Percentiles rank a stretch among this genome's conserved stretches.
These are phyloP conservation scores for Galaxea fascicularis DNA, from an alignment of 92 coral and sea anemone genomes.

Conservation along the genomic window DNA sequence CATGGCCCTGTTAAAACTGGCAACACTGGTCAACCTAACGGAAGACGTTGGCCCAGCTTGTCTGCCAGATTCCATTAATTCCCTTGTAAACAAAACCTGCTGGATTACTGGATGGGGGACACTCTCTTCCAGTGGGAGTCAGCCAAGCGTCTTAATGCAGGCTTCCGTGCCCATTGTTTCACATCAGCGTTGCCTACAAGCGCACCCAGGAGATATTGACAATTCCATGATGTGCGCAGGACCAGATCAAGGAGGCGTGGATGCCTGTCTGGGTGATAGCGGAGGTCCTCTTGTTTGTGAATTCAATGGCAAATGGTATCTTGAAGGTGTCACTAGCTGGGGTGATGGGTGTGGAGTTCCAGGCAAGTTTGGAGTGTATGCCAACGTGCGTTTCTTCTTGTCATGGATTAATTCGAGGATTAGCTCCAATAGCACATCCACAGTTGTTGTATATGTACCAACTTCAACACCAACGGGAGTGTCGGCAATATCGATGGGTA, in stretches of 20 bases:
- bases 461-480: no score
- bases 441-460: neutral
- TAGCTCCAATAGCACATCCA: neutral
- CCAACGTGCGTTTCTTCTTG: neutral
- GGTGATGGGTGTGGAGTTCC: conserved; percentile 16
- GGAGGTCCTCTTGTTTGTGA: conserved; percentile 23
- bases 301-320: conserved; percentile 1
- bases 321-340: conserved; percentile 18
- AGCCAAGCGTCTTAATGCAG: conserved; percentile 5
- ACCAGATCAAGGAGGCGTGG: neutral
- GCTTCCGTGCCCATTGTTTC: conserved; percentile 3
- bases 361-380: conserved; percentile 1
- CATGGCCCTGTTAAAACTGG: conserved; percentile 12
- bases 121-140: neutral
- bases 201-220: neutral
- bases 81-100: neutral
- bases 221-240: conserved; percentile 26
- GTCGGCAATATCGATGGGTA: no score
- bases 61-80: neutral
- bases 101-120: conserved; percentile 22
- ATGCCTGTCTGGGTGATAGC: conserved; percentile 21
- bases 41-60: conserved; percentile 2
- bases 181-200: neutral
- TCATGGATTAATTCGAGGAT: neutral
- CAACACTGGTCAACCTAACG: neutral